phyloP scores from a whole-genome alignment of 92 coral and sea anemone genomes.

The Virgularia gustaviana region DNA sequence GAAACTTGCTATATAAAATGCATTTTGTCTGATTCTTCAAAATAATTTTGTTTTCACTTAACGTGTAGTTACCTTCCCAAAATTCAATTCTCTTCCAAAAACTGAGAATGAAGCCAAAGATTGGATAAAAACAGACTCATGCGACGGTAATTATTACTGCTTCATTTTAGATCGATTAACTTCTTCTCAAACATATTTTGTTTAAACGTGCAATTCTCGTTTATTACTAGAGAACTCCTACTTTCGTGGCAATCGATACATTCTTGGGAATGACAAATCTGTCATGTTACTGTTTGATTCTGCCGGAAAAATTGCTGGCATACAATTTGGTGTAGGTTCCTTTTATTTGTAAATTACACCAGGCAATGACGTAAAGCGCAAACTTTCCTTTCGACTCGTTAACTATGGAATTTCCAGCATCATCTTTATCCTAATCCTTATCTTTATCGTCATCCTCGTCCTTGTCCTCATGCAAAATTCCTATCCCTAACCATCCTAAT shows the following conservation, averaged over 20 bases:
- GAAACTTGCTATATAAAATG: no score
- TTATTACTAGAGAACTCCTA: constrained; percentile 4
- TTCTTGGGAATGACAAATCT: constrained; percentile 11
- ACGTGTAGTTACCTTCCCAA: background rate
- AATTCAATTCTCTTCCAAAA: background rate
- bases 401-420: no score
- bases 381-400: no score
- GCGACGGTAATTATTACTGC: no score
- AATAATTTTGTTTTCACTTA: background rate
- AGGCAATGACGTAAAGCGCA: no score
- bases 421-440: no score
- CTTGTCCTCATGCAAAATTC: no score
- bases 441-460: no score
- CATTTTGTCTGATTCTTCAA: no score
- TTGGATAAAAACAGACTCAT: no score
- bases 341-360: no score
- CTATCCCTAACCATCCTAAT: no score
- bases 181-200: background rate
- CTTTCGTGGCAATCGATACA: constrained; percentile 32
- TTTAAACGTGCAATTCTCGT: background rate
- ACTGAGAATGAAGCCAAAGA: background rate
- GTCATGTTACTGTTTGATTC: constrained; percentile 23
- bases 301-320: constrained; percentile 20
- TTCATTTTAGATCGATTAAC: background rate
- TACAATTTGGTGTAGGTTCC: constrained; percentile 27